phyloP scores from a whole-genome alignment of 2,888 invertebrate species.

The Oxytorus armatus region DNA sequence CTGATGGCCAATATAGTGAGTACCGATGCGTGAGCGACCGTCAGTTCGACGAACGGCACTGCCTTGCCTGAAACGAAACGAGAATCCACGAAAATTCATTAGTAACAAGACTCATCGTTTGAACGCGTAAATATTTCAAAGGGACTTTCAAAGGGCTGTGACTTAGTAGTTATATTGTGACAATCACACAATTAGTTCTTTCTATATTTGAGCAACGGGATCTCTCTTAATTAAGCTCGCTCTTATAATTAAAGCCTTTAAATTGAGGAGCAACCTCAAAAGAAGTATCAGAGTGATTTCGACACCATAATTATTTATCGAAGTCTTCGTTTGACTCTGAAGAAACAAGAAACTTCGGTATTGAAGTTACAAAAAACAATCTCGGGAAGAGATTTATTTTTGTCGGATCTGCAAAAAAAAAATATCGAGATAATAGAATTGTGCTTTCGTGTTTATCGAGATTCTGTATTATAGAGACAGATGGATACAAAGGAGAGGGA shows the following conservation, averaged over 20 bases:
- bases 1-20: conserved; percentile 97
- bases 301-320: background rate
- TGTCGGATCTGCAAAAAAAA: background rate
- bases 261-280: conserved; percentile 1
- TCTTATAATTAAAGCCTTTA: background rate
- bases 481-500: background rate
- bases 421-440: background rate
- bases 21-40: conserved; percentile 96
- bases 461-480: background rate
- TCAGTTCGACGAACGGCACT: conserved; percentile 96
- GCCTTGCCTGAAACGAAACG: conserved; percentile 91
- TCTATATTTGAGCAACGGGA: background rate
- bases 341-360: background rate
- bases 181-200: background rate
- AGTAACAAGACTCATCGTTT: background rate
- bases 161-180: background rate
- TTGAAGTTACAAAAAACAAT: background rate
- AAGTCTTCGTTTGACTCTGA: background rate
- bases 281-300: background rate
- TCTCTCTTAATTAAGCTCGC: background rate
- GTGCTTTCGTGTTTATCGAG: background rate
- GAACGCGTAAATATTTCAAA: background rate
- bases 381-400: background rate
- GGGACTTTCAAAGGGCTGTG: background rate
- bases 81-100: conserved; percentile 27